phyloP scores from a whole-genome alignment of 1,140 invertebrate species.

The Heterodera carotae region DNA sequence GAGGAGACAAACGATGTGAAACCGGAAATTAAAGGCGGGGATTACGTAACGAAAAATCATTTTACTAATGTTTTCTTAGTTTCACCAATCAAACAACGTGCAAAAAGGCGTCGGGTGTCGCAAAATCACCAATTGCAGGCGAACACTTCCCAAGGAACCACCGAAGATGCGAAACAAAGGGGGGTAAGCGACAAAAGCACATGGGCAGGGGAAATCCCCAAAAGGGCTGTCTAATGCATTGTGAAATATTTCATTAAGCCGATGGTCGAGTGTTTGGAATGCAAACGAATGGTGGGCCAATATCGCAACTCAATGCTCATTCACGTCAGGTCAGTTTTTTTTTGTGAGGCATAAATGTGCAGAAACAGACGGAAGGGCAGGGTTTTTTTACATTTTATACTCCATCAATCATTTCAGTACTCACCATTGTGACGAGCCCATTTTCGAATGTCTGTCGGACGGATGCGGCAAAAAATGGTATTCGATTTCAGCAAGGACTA shows the following conservation, averaged over 20 bases:
- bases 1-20: not conserved
- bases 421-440: constrained; percentile 39
- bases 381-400: too few relatives aligned
- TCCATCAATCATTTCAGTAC: constrained; percentile 32
- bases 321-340: constrained; percentile 15
- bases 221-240: too few relatives aligned
- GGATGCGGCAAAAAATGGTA: constrained; percentile 40
- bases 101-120: not conserved
- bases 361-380: too few relatives aligned
- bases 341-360: too few relatives aligned
- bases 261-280: constrained; percentile 32
- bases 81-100: not conserved
- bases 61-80: not conserved
- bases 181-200: not conserved
- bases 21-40: not conserved
- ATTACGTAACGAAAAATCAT: not conserved
- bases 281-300: constrained; percentile 34
- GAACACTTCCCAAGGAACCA: not conserved
- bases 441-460: constrained; percentile 34
- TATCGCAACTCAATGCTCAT: constrained; percentile 39
- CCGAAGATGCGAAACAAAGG: not conserved
- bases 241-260: constrained; percentile 42
- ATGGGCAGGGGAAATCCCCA: not conserved
- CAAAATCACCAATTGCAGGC: not conserved
- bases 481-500: constrained; percentile 36